Evolutionary conservation across 2,888 invertebrate species (phyloP), one percentile per base, ranked within the genome.

Genomic region (Polymixis flavicincta): DNA sequence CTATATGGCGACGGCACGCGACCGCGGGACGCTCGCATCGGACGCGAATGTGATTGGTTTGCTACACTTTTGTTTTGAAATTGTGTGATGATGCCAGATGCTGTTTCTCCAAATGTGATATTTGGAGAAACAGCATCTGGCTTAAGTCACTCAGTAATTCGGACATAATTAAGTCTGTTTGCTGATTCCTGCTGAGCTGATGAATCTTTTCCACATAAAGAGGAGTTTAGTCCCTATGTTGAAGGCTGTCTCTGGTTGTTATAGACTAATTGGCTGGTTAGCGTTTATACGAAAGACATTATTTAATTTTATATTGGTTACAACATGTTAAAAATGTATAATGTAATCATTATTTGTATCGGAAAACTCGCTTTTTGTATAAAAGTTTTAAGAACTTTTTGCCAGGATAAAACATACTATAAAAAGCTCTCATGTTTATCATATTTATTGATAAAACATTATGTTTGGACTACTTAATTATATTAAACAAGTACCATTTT

Each of bases 401-500:
- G 63, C 14, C 57, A 73, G 4, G 2, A 61, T 45, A 60, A 52
- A 78, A 66, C 60, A 63, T 28, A 28, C 0, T 54, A 55, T 17
- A 25, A 70, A 50, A 57, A 54, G 22, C 55, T 59, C 42, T 60
- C 28, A 22, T 70, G 17, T 69, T 60, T 67, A 59, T 65, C 17
- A 71, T 55, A 60, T 77, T 71, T 76, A 76, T 63, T 84, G 32
- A 48, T 54, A 59, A 76, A 65, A 74, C 55, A 71, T 55, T 73
- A 68, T 54, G 32, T 69, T 71, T 64, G 13, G 22, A 59, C 25
- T 45, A 71, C 63, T 48, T 52, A 54, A 57, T 74, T n/a, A 50
- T 60, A 76, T 28, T 52, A 59, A 55, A 64, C 61, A 65, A 55
- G 28, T 48, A 69, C 72, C 64, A 79, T 86, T 84, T 84, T 78